Percentiles rank a stretch among this genome's conserved stretches.
Evolutionary conservation across 1,140 invertebrate genomes (phyloP).

Genomic region (Oreohelix idahoensis): DNA sequence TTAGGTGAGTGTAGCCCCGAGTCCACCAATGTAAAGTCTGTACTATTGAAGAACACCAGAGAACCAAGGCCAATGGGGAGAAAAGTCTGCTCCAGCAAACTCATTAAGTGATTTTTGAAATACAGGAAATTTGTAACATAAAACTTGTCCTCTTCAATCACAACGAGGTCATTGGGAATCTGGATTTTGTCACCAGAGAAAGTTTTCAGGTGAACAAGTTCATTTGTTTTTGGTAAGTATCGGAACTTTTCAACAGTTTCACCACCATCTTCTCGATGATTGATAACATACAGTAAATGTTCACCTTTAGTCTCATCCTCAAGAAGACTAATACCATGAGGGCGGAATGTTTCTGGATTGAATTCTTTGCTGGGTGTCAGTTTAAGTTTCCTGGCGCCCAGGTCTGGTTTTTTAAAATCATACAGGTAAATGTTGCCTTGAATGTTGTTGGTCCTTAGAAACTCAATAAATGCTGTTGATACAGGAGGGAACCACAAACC

Average conservation of each 20-base stretch:
- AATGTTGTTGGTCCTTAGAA: constrained; percentile 7
- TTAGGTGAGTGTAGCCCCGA: not conserved
- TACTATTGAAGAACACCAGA: not conserved
- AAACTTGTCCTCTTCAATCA: constrained; percentile 7
- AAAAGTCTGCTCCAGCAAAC: not conserved
- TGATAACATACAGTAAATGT: constrained; percentile 20
- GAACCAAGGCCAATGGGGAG: not conserved
- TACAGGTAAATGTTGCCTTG: not conserved
- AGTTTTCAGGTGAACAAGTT: constrained; percentile 6
- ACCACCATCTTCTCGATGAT: not conserved
- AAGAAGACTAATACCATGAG: no score
- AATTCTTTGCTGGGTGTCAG: constrained; percentile 6
- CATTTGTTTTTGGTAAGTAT: not conserved
- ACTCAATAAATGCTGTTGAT: not conserved
- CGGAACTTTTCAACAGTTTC: constrained; percentile 17
- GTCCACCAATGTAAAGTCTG: not conserved
- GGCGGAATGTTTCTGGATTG: constrained; percentile 7
- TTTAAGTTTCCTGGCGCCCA: not conserved
- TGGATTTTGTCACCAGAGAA: not conserved
- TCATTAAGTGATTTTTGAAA: not conserved
- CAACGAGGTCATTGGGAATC: not conserved
- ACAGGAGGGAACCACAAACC: not conserved
- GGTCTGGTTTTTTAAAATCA: constrained; percentile 23
- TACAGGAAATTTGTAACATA: constrained; percentile 2
- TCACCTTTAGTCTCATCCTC: no score